Conservation (phyloP, 2,113 vertebrate genomes). For the Phaethornis superciliosus region DNA sequence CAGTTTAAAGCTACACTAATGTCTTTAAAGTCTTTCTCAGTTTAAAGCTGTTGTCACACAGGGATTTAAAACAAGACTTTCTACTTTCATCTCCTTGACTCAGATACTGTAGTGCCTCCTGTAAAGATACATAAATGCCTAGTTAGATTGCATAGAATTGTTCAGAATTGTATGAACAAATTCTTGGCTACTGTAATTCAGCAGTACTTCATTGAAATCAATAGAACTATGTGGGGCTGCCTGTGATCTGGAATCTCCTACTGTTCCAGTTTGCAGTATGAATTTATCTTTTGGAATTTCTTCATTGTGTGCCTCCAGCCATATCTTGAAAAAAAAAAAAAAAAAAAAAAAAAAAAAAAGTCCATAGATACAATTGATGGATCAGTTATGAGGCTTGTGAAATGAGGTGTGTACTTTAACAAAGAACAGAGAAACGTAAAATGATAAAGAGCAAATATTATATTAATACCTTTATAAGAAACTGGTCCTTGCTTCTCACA, state of each 20-base stretch:
- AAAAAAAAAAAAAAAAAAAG: neutral
- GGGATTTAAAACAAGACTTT: neutral
- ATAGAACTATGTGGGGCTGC: neutral
- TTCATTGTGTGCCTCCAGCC: neutral
- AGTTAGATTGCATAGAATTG: neutral
- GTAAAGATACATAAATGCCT: neutral
- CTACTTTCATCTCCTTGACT: neutral
- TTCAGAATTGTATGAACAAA: neutral
- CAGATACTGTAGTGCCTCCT: neutral
- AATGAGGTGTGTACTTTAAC: neutral
- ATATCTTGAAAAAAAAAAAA: neutral
- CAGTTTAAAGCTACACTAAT: constrained; percentile 38
- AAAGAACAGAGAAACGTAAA: neutral
- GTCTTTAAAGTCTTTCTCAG: constrained; percentile 3
- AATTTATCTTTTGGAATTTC: neutral
- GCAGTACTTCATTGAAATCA: neutral
- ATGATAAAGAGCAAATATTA: neutral
- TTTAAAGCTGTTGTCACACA: neutral
- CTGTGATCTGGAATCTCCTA: neutral
- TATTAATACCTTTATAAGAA: neutral
- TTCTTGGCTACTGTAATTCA: neutral
- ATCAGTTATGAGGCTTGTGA: neutral
- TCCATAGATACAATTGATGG: neutral
- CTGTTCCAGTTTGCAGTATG: neutral
- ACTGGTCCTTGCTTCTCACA: neutral